These are phyloP conservation scores for Pogonomyrmex barbatus DNA, from an alignment of 1,140 invertebrate genomes.

Conservation along the genomic window DNA sequence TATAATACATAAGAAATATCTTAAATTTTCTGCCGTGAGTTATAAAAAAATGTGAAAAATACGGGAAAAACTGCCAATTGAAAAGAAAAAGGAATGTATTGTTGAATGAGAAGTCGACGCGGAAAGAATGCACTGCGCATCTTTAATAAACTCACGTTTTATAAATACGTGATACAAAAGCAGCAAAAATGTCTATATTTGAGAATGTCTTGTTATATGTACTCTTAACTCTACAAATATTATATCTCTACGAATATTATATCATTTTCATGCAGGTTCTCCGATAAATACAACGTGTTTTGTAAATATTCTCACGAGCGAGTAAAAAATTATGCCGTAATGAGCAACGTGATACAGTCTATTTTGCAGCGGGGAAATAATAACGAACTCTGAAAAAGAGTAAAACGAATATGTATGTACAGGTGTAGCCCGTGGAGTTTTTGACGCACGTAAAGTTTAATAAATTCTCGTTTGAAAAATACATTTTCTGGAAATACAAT, in stretches of 20 bases:
- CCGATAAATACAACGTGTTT: neutral
- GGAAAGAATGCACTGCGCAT: constrained; percentile 2
- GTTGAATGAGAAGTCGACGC: neutral
- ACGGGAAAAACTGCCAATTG: constrained; percentile 2
- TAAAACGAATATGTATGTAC: neutral
- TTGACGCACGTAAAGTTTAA: neutral
- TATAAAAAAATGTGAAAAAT: constrained; percentile 38
- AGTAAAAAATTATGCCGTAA: constrained; percentile 16
- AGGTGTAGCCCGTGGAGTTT: neutral
- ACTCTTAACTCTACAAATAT: constrained; percentile 10
- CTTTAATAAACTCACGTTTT: constrained; percentile 18
- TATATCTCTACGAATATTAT: constrained; percentile 16
- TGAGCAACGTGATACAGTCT: constrained; percentile 16
- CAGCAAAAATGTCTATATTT: neutral
- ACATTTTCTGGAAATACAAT: neutral
- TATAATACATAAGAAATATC: constrained; percentile 1
- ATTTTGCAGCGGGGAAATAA: neutral
- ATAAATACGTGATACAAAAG: neutral
- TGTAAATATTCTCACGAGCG: constrained; percentile 25
- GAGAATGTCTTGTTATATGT: neutral
- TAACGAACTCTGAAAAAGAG: neutral
- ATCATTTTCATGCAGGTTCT: too few relatives aligned
- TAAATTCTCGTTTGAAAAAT: constrained; percentile 15
- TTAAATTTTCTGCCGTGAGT: constrained; percentile 36
- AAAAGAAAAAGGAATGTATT: constrained; percentile 2